Evolutionary conservation across 2,113 vertebrate genomes (phyloP).

Genomic region (Protomyctophum bolini): DNA sequence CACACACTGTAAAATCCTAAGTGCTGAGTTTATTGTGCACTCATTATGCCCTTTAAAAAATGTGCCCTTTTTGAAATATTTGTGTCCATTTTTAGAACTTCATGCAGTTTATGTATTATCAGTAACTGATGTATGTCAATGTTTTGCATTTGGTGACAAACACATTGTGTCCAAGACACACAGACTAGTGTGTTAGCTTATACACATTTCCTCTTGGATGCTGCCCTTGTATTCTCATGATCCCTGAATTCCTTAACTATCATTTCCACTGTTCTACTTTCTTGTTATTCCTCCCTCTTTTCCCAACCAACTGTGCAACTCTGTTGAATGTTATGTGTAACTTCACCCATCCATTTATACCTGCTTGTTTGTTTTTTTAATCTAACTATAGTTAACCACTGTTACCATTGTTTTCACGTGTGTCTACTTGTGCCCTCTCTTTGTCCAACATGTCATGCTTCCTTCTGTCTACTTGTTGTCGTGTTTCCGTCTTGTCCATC

Average conservation of each 20-base stretch:
- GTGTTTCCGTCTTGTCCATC: constrained; percentile 41
- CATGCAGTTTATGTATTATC: not conserved
- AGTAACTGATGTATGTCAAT: not conserved
- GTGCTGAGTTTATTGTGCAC: no score
- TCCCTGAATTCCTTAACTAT: constrained; percentile 1
- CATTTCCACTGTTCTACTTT: not conserved
- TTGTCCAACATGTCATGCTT: constrained; percentile 27
- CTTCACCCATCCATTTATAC: not conserved
- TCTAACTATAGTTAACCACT: constrained; percentile 12
- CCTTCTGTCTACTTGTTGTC: constrained; percentile 41
- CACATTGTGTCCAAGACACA: not conserved
- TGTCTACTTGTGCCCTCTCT: constrained; percentile 45
- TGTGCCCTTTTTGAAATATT: not conserved
- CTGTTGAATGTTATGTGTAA: not conserved
- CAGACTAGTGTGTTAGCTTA: not conserved
- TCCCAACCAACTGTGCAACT: not conserved
- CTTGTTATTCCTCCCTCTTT: not conserved
- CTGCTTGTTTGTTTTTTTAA: not conserved
- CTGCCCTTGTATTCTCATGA: not conserved
- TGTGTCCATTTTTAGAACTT: not conserved
- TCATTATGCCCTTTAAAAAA: not conserved
- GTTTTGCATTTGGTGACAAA: not conserved
- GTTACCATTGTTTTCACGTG: constrained; percentile 40
- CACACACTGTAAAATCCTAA: not conserved
- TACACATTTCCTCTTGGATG: not conserved